Base-by-base conservation (phyloP, 1,140 invertebrate genomes). In the Euschistus heros region DNA sequence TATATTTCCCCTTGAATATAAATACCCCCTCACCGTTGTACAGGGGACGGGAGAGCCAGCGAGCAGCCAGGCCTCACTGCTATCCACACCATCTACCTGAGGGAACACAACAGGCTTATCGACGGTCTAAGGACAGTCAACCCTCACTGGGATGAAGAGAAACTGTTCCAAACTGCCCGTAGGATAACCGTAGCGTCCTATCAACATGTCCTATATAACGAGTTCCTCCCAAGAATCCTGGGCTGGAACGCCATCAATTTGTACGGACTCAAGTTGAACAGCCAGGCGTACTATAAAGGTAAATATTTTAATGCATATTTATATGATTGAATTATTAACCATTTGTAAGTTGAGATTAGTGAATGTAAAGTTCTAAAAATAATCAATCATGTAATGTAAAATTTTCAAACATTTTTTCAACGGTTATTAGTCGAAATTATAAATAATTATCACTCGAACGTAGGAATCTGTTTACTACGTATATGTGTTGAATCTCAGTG, bases 71-170 rank as follows among this genome's bases (percentile, higher is more conserved):
- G 88, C 0, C 75, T 97, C 18, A 86, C 89, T 8, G 86, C 88
- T 0, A 79, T 94, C 61, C 94, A 97, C 74, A 91, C 92, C 0
- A 78, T 94, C 7, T 93, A 90, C 82, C 76, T 97, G 69, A 77
- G 94, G 68, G 85, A 94, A 71, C 94, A 98, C 75, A 98, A 98
- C 76, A 84, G 86, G 67, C 80, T 97, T 63, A 91, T 92, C 0
- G 80, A 83, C 59, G 82, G 86, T 69, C 76, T 98, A 42, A 77
- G 81, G 4, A 77, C 82, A 26, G 71, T 96, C 10, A 96, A 97
- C 77, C 82, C 84, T 0, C 87, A 89, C 70, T 94, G 91, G 91
- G 85, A 84, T 68, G 91, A 94, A 71, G 90, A 94, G 72, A 87
- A 84, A 72, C 75, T 91, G 6, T 94, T 87, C 74, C 92, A 97